Base-by-base conservation (phyloP, 1,140 invertebrate species). In the Pinna nobilis region DNA sequence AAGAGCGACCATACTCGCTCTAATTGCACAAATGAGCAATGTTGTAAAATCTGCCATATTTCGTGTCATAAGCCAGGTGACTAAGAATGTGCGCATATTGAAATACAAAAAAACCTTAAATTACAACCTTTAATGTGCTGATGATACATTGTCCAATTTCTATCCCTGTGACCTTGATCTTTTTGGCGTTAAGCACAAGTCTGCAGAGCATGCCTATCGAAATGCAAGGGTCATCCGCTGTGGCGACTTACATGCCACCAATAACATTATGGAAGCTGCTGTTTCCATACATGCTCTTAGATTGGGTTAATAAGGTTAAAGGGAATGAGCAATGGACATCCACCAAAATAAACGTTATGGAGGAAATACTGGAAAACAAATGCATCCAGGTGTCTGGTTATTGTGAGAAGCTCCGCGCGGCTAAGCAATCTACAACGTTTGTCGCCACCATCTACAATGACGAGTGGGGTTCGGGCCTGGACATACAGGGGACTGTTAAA, bases 201-300 rank as follows among this genome's bases (percentile, higher is more conserved):
- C 55, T 13, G 55, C 55, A 59, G 55, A 59, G 33, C 55, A 59
- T 20, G 55, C 23, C 20, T 59, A 32, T n/a, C 55, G 33, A 32
- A 13, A 59, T 33, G 13, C 55, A 32, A 59, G 33, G 32, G 25
- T 32, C 33, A 30, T 59, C 4, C 28, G 28, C 28, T 59, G 55
- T 30, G 55, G 55, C 2, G 55, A 59, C n/a, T 3, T 59, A 7
- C 7, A 59, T 32, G 32, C 55, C 11, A 13, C 28, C n/a, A 32
- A 13, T n/a, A 25, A 4, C 18, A 32, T 32, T 32, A n/a, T 5
- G n/a, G 55, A 59, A 59, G 55, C 55, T 18, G 11, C 20, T n/a
- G 23, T 32, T 32, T 23, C 55, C 2, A 1, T 59, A 15, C 33
- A 23, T 32, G 55, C 55, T 32, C 2, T 32, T 32, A 30, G n/a